Evolutionary conservation across 1,140 invertebrate species (phyloP), one percentile per base, ranked within the genome.

Genomic region (Ceratosolen fusciceps): DNA sequence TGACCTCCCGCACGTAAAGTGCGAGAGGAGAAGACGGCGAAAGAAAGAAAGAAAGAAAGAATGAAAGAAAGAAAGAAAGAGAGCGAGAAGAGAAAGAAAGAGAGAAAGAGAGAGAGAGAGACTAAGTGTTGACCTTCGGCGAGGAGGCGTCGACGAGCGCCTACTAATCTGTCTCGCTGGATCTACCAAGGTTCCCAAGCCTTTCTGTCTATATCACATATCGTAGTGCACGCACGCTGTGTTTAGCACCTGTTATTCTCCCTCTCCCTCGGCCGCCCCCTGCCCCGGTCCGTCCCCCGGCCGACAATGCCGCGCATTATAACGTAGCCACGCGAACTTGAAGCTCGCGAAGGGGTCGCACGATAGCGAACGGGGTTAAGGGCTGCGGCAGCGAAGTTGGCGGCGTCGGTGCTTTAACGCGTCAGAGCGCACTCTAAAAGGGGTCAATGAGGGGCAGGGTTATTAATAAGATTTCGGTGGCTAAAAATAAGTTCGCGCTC

Each of bases 321-420:
- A 68, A 56, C 70, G 77, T 54, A n/a, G 68, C 77, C 72, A 79
- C 77, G 77, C 79, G 79, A 80, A 80, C 79, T 80, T 80, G 79
- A 76, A 77, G 74, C 52, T 43, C 34, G n/a, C n/a, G 47, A 67
- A 72, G 65, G 52, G 65, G 79, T 71, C 72, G 47, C 39, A 72
- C 72, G 73, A 75, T 47, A 76, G 67, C 54, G 54, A 80, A 76
- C 73, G 72, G 73, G 79, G 79, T 80, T 80, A 80, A 80, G 79
- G 79, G 79, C 78, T 80, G 74, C 78, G 29, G 62, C 31, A 54
- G 37, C 37, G 47, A 39, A 19, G 58, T 24, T 31, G 58, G 24
- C 74, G 60, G 47, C 62, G 24, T 47, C 29, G 26, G 26, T n/a
- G 34, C 68, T 71, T 49, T 29, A 47, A 29, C 62, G 71, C 75